phyloP scores from a whole-genome alignment of 2,113 vertebrate species.

The Sitta europaea region DNA sequence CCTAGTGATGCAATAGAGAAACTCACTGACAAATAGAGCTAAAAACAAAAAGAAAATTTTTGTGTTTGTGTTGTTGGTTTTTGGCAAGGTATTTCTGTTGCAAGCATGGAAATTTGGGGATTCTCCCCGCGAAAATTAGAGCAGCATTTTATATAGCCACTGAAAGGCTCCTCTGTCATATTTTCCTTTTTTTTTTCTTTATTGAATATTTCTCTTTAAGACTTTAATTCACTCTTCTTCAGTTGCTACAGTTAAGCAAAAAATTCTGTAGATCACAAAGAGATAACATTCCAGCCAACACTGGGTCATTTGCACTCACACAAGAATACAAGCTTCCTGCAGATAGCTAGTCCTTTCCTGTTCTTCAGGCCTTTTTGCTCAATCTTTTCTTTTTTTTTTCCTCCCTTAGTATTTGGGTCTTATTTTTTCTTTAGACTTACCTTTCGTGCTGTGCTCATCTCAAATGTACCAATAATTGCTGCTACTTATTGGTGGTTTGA shows the following conservation, averaged over 20 bases:
- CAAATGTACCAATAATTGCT: slow-evolving; percentile 78
- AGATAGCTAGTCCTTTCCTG: slow-evolving; percentile 67
- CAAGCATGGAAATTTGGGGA: not conserved
- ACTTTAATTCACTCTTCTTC: slow-evolving; percentile 73
- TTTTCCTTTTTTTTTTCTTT: slow-evolving; percentile 50
- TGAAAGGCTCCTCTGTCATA: slow-evolving; percentile 52
- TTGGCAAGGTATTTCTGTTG: not conserved
- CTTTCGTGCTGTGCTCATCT: slow-evolving; percentile 72
- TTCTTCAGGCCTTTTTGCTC: slow-evolving; percentile 63
- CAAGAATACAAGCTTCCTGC: slow-evolving; percentile 74
- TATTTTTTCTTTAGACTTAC: slow-evolving; percentile 75
- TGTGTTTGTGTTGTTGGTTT: not conserved
- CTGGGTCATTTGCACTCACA: slow-evolving; percentile 66
- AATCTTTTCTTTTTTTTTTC: slow-evolving; percentile 52
- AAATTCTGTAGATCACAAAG: slow-evolving; percentile 72
- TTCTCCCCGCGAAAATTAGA: not conserved
- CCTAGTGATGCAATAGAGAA: not conserved
- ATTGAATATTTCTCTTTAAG: slow-evolving; percentile 77
- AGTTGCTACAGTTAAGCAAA: slow-evolving; percentile 67
- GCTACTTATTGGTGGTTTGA: slow-evolving; percentile 65
- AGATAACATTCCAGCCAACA: slow-evolving; percentile 68
- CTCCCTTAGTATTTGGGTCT: slow-evolving; percentile 71
- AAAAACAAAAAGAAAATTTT: not conserved
- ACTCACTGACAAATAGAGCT: not conserved
- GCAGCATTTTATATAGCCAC: not conserved